Base-by-base conservation (phyloP, 2,797 vertebrate species). In the Numenius phaeopus region DNA sequence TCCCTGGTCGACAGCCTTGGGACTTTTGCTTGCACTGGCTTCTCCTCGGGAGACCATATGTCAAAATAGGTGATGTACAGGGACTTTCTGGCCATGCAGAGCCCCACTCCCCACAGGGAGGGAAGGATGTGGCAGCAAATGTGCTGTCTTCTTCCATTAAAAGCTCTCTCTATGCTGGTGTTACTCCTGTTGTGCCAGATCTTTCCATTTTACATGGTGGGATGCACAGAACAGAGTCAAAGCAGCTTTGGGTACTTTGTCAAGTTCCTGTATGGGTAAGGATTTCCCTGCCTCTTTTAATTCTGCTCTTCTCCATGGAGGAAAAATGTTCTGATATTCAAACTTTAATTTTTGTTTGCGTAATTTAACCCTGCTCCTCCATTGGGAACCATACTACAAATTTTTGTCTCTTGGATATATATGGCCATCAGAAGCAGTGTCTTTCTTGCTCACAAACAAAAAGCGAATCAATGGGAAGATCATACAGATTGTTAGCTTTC, bases 211-310 rank as follows among this genome's bases (percentile, higher is more conserved):
- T 37, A 23, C 9, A 0, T 6, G n/a, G 16, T 49, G n/a, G 46
- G 62, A 49, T 34, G 67, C 42, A 47, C 47, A 52, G 65, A 83
- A 50, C 30, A 47, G 39, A 86, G n/a, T 54, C 40, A 59, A 37
- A 80, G n/a, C 44, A 75, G 27, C 85, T 83, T 73, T 70, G 67
- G 42, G 47, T 73, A 80, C 49, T 83, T 88, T 89, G 24, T 49
- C 0, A 0, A 64, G 54, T 75, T 75, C 40, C n/a, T 44, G 0
- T 39, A 19, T 22, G 47, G 49, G 16, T 29, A 57, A 18, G 6
- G 32, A 46, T 87, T 90, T 89, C 37, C n/a, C 23, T 87, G 24
- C 32, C 19, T 62, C 32, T 87, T 75, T 50, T 82, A 82, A 55
- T 77, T 83, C 46, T 78, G 13, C 26, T 81, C 14, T 79, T 83